Conservation (phyloP, 2,113 vertebrate genomes). For the Uropsilus gracilis region DNA sequence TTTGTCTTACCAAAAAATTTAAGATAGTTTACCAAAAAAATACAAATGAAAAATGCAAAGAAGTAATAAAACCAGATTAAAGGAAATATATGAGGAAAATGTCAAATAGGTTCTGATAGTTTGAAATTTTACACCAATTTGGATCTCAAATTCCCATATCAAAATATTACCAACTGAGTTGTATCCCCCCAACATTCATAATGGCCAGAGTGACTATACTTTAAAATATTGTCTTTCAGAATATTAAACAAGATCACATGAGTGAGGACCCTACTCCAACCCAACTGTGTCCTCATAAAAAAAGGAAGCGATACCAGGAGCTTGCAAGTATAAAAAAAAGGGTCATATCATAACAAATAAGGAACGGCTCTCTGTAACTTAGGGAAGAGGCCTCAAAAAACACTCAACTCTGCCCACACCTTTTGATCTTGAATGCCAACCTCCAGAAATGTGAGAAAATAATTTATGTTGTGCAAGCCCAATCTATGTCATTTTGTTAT, state of each 20-base stretch:
- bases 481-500: neutral
- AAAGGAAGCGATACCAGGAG: neutral
- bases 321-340: neutral
- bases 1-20: neutral
- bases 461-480: no score
- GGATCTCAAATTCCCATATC: conserved; percentile 21
- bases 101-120: neutral
- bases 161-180: neutral
- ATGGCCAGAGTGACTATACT: neutral
- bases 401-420: neutral
- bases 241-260: neutral
- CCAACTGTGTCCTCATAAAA: neutral
- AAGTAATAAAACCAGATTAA: neutral
- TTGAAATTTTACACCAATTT: neutral
- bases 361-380: neutral
- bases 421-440: neutral
- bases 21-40: neutral
- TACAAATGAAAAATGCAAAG: neutral
- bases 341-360: neutral
- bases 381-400: neutral
- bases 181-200: neutral
- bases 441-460: neutral
- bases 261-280: neutral
- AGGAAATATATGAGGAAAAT: neutral
- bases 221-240: neutral